phyloP scores from a whole-genome alignment of 1,140 invertebrate genomes.

The Bilobella aurantiaca region DNA sequence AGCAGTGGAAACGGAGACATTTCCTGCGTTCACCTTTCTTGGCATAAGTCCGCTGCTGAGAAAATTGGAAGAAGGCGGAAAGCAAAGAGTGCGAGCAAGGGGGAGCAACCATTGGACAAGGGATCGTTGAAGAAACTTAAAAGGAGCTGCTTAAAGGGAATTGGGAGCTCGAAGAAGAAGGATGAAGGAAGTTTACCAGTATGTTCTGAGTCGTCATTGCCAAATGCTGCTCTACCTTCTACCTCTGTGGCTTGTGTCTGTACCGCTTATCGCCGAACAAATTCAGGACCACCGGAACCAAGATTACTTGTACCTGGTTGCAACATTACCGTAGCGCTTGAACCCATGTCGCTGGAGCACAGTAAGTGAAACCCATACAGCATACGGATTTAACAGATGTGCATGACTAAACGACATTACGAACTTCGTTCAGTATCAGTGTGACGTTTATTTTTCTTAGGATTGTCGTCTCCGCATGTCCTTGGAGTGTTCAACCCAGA shows the following conservation, averaged over 20 bases:
- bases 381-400: too few relatives aligned
- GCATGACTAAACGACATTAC: too few relatives aligned
- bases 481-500: conserved; percentile 50
- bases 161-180: neutral
- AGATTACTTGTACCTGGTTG: neutral
- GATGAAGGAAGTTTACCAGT: neutral
- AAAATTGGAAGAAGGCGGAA: too few relatives aligned
- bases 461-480: conserved; percentile 36
- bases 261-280: conserved; percentile 26
- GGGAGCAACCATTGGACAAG: neutral
- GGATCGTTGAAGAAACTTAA: neutral
- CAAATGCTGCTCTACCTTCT: conserved; percentile 1
- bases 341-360: neutral
- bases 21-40: conserved; percentile 7
- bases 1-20: conserved; percentile 25
- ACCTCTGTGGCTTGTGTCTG: conserved; percentile 28
- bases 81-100: neutral
- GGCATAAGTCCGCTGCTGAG: too few relatives aligned
- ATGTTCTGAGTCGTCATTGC: neutral
- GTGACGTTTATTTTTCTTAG: neutral
- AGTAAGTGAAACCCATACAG: too few relatives aligned
- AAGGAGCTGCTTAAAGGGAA: neutral
- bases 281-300: conserved; percentile 20
- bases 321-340: neutral
- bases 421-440: neutral